Conservation (phyloP, 1,140 invertebrate species). For the Zaprionus kolodkinae region DNA sequence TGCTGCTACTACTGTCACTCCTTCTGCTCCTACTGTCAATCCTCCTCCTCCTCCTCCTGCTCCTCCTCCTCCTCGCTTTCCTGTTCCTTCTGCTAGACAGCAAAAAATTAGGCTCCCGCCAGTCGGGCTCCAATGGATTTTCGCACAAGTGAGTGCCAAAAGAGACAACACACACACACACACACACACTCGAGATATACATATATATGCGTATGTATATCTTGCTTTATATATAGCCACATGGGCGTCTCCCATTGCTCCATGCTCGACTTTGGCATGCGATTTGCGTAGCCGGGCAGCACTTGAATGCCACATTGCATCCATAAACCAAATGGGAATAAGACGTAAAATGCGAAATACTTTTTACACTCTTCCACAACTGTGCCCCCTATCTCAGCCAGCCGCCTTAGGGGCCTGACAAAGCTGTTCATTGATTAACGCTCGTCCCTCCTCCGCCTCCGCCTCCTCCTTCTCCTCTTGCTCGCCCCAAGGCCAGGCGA, state of each 20-base stretch:
- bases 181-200: constrained; percentile 12
- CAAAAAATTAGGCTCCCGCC: constrained; percentile 80
- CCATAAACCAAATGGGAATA: constrained; percentile 60
- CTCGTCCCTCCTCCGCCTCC: constrained; percentile 20
- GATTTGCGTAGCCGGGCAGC: constrained; percentile 42
- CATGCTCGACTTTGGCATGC: constrained; percentile 53
- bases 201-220: constrained; percentile 26
- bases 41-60: not conserved
- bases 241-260: constrained; percentile 50
- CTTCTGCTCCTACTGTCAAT: not conserved
- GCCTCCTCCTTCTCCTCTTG: not conserved
- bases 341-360: constrained; percentile 40
- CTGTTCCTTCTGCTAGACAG: constrained; percentile 52
- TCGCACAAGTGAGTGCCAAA: constrained; percentile 80
- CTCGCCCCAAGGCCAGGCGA: constrained; percentile 61
- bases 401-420: constrained; percentile 40
- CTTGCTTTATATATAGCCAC: constrained; percentile 41
- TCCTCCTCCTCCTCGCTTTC: constrained; percentile 12
- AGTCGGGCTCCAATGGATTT: constrained; percentile 81
- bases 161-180: constrained; percentile 62
- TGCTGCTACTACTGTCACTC: not conserved
- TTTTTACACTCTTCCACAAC: constrained; percentile 20
- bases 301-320: constrained; percentile 70
- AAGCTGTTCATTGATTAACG: constrained; percentile 75
- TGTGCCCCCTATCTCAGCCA: too few relatives aligned